Evolutionary conservation across 2,113 vertebrate genomes (phyloP), one percentile per base, ranked within the genome.

Genomic region (Tympanuchus pallidicinctus): DNA sequence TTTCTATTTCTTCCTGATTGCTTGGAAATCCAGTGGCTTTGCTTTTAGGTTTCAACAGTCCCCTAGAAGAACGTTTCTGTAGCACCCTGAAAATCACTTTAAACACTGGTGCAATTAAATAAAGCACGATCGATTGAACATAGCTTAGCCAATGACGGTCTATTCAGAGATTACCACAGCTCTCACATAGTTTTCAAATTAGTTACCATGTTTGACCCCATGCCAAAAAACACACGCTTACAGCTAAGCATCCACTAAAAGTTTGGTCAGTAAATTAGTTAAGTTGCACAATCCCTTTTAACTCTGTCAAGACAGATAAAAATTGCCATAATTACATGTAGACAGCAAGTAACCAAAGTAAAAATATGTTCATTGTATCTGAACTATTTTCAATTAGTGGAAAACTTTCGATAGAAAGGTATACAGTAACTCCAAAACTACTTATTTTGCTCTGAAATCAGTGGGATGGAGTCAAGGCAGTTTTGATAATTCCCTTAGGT

Each of bases 231-330:
- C 71, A 90, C 90, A 79, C 61, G 56, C 71, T 89, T 32, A 57
- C 43, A 89, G 63, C 54, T 70, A 67, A 88, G 71, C 21, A 64
- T 38, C 74, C 10, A 0, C 75, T 87, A 82, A 85, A 93, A 76
- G 20, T 67, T 67, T 1, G 1, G n/a, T 38, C n/a, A 84, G 24
- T 80, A 66, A 80, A 81, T 80, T 60, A 64, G 25, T 60, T 75
- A 24, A 40, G 40, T 85, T 92, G 78, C 59, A 38, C 72, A 92
- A 86, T 56, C 42, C 11, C 32, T 96, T 93, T 91, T 71, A 82
- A 82, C 64, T 94, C 71, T 82, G 47, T 89, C 40, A 83, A 76
- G 70, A 1, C 83, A 93, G 84, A 92, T 75, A 95, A 87, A 73
- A 80, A 82, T 32, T 73, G 43, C 50, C 60, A 82, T 77, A 59